A percentile compares a stretch with the other conserved stretches of the same genome.
Evolutionary conservation across 2,888 invertebrate genomes (phyloP).

Genomic region (Heliothis peltigera): DNA sequence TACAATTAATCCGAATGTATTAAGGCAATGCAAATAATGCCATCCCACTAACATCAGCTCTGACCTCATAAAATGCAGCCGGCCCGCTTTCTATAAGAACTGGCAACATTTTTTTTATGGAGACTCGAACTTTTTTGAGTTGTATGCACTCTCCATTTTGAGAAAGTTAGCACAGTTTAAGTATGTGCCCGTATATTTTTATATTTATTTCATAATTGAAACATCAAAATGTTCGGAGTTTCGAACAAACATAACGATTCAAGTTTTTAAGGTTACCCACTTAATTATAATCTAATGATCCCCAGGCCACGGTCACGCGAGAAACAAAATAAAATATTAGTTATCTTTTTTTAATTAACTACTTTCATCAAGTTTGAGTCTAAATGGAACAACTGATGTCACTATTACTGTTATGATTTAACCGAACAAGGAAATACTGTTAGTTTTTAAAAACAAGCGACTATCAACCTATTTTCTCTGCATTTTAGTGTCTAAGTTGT

Average conservation of each 20-base stretch:
- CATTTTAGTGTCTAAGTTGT: neutral
- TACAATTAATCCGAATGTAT: constrained; percentile 53
- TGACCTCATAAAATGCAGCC: constrained; percentile 28
- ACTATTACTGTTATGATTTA: constrained; percentile 2
- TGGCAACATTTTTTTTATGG: neutral
- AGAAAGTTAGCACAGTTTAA: constrained; percentile 38
- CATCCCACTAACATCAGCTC: constrained; percentile 15
- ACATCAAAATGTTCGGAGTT: no score
- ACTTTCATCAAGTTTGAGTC: constrained; percentile 15
- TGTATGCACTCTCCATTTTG: constrained; percentile 20
- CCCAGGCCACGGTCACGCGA: no score
- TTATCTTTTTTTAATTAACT: constrained; percentile 12
- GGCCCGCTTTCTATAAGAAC: constrained; percentile 37
- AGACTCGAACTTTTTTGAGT: constrained; percentile 15
- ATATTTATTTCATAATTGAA: neutral
- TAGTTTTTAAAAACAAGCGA: neutral
- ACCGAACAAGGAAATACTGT: neutral
- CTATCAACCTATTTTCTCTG: neutral
- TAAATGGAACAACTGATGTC: constrained; percentile 4
- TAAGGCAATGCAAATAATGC: constrained; percentile 49
- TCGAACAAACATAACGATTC: neutral
- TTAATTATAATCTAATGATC: neutral
- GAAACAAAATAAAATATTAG: no score
- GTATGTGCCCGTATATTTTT: constrained; percentile 5
- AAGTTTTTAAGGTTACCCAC: constrained; percentile 2